Percentiles rank a stretch among this genome's conserved stretches.
Conservation (phyloP, 2,797 vertebrate species). For the Betta splendens region DNA sequence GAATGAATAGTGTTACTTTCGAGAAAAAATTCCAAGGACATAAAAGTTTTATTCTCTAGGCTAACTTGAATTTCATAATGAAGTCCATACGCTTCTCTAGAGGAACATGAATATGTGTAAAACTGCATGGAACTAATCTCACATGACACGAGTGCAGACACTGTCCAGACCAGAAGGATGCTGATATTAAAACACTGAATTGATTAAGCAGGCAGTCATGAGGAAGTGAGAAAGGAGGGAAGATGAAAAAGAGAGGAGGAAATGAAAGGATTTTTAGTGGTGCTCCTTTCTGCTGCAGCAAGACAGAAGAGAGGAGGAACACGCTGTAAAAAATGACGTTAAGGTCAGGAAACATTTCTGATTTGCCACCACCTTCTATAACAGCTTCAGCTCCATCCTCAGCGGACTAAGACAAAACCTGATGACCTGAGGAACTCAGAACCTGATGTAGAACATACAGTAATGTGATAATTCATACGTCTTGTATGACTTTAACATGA, state of each 20-base stretch:
- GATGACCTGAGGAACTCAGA: no score
- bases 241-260: slow-evolving; percentile 68
- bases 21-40: no score
- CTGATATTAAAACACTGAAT: slow-evolving; percentile 31
- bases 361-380: not conserved
- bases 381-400: not conserved
- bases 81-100: not conserved
- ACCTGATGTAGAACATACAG: no score
- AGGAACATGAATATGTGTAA: not conserved
- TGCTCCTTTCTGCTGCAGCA: slow-evolving; percentile 52
- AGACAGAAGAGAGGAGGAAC: slow-evolving; percentile 16
- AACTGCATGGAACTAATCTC: not conserved
- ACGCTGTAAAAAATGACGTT: slow-evolving; percentile 13
- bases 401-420: no score
- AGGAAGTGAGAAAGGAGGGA: slow-evolving; percentile 67
- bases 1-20: no score
- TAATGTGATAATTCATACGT: no score
- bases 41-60: no score
- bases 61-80: no score
- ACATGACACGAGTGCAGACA: not conserved
- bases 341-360: not conserved
- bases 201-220: slow-evolving; percentile 19
- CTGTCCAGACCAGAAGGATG: slow-evolving; percentile 3
- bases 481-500: no score
- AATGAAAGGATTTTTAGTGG: slow-evolving; percentile 75